Evolutionary conservation across 2,797 vertebrate genomes (phyloP), one percentile per base, ranked within the genome.

Genomic region (Hybognathus amarus): DNA sequence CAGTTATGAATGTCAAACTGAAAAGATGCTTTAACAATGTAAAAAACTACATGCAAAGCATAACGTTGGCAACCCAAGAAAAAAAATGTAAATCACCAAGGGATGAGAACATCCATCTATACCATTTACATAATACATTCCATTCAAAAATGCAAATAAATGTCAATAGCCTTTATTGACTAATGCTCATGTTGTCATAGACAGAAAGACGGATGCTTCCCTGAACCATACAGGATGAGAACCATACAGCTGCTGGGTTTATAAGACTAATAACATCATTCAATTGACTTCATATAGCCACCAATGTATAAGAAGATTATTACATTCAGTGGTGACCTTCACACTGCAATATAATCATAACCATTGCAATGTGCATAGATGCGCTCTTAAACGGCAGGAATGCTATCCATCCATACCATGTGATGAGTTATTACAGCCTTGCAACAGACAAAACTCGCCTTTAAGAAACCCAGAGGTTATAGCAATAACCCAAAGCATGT

Each of bases 81-180:
- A 20, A 56, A 9, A 8, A 9, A 22, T 24, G 18, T 68, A 75
- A n/a, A 87, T 68, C 59, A 69, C 47, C n/a, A 38, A 30, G 0
- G 36, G 54, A 11, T 42, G 17, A 69, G 50, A 79, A 64, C 38
- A 66, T 83, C 70, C 33, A 87, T 76, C 78, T 71, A 38, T 64
- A 61, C 11, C 52, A 76, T 73, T 84, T 7, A 52, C 50, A 52
- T 52, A 47, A 47, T 54, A 78, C 7, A 50, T 45, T 27, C 42
- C n/a, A 74, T 84, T 77, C 61, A 22, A 77, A 70, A 59, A 84
- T 68, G 82, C 50, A 83, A n/a, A 82, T 84, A 74, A 70, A 82
- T 27, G 71, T 74, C 87, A 86, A 85, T 87, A 80, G 66, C 67
- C 68, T 77, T 85, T 80, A 87, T 77, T 85, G 83, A 84, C 79